Conservation (phyloP, 2,113 vertebrate genomes). For the Protomyctophum bolini region DNA sequence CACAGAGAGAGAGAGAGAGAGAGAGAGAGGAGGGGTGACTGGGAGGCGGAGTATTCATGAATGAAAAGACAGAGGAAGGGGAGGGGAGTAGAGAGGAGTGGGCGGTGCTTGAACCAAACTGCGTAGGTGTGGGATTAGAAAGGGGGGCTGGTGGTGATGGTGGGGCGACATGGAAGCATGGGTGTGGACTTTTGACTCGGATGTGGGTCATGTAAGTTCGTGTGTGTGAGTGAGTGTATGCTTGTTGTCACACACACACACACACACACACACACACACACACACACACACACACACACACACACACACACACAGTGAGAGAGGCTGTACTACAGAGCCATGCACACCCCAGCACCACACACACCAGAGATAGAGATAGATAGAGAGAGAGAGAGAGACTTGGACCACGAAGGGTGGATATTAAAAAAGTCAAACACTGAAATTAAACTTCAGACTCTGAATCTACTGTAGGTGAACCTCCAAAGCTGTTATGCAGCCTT, state of each 20-base stretch:
- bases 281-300: no score
- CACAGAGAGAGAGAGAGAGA: constrained; percentile 16
- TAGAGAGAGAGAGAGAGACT: constrained; percentile 12
- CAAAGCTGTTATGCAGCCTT: constrained; percentile 66
- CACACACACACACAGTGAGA: constrained; percentile 28
- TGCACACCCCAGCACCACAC: constrained; percentile 45
- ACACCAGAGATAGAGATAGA: background rate
- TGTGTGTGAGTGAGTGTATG: constrained; percentile 4
- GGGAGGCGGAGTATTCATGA: constrained; percentile 75
- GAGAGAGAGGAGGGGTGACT: constrained; percentile 25
- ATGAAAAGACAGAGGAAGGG: constrained; percentile 68
- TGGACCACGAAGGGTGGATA: constrained; percentile 52
- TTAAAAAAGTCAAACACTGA: constrained; percentile 58
- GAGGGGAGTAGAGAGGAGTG: constrained; percentile 42
- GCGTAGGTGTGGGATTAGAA: constrained; percentile 71
- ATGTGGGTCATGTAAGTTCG: constrained; percentile 66
- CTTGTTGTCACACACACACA: constrained; percentile 34
- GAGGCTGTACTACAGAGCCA: constrained; percentile 56
- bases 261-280: no score
- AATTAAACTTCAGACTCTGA: constrained; percentile 67
- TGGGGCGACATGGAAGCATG: constrained; percentile 39
- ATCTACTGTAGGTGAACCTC: constrained; percentile 52
- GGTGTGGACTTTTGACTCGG: constrained; percentile 52
- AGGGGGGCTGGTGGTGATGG: background rate
- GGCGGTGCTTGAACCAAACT: constrained; percentile 43